Evolutionary conservation across 1,140 invertebrate genomes (phyloP), one percentile per base, ranked within the genome.

Genomic region (Augochlora pura): DNA sequence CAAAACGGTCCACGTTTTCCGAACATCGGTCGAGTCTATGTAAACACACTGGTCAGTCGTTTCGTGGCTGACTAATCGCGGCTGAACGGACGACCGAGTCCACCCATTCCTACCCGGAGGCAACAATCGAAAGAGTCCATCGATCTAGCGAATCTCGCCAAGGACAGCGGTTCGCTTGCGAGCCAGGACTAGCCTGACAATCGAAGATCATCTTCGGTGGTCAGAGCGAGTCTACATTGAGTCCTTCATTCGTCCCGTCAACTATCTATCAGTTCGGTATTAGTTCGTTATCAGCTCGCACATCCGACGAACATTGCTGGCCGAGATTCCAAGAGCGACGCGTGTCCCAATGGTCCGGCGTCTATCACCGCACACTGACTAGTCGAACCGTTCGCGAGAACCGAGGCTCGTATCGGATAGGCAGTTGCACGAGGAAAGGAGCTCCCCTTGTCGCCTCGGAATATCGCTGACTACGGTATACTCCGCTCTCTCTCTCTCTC

Each of bases 391-490:
- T 27, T 4, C 59, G 4, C 25, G 23, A 32, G 59, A 16, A 39
- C 1, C 52, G 64, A 32, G 25, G n/a, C 63, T 59, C 39, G 39
- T 52, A n/a, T 46, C 25, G 27, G 27, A 16, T 21, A 63, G 60
- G 77, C 59, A 7, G 49, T 69, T 42, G 60, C 83, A 84, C 83
- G 83, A 69, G 82, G 77, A 49, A 76, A 71, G 76, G 63, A 71
- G 62, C 46, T 27, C 71, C 32, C 76, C 54, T 49, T 42, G 75
- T 8, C 68, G 38, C 76, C 25, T 57, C 73, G 80, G 67, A 57
- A 27, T 77, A 80, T 73, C 82, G 67, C 63, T 72, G 83, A 81
- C 83, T 84, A 84, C 59, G 60, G 27, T 62, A 63, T 68, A 42
- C 82, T 83, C 82, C 80, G 46, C 27, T 39, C 67, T 77, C 72